phyloP scores from a whole-genome alignment of 2,797 vertebrate genomes.

The Nyctalus aviator region DNA sequence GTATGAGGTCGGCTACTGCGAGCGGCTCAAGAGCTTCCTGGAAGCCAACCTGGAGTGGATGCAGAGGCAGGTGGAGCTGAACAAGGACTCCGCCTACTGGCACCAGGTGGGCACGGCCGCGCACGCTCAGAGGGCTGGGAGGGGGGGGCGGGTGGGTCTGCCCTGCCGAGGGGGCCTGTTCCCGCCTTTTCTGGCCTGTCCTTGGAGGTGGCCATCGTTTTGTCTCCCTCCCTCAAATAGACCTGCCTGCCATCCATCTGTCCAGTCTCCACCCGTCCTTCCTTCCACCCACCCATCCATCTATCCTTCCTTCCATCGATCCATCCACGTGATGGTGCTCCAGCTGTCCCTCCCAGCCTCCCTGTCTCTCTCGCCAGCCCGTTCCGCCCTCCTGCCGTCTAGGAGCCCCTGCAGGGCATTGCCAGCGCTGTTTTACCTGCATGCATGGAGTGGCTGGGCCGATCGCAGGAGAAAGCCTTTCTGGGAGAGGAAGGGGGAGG shows the following conservation, averaged over 20 bases:
- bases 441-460: accelerated
- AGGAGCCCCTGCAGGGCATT: not conserved
- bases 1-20: slow-evolving; percentile 90
- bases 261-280: not conserved
- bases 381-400: no score
- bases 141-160: not conserved
- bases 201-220: no score
- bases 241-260: not conserved
- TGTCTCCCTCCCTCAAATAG: not conserved
- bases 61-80: slow-evolving; percentile 88
- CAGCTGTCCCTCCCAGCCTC: not conserved
- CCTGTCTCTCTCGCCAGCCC: not conserved
- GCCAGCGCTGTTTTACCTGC: no score
- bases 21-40: slow-evolving; percentile 92
- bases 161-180: not conserved
- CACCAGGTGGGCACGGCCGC: slow-evolving; percentile 90
- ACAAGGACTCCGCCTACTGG: slow-evolving; percentile 91
- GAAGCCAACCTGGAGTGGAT: slow-evolving; percentile 93
- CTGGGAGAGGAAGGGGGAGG: not conserved
- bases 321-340: not conserved
- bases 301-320: not conserved
- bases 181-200: no score
- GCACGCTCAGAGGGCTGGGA: accelerated
- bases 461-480: no score
- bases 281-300: not conserved